Evolutionary conservation across 2,797 vertebrate genomes (phyloP), one percentile per base, ranked within the genome.

Genomic region (Periophthalmus magnuspinnatus): DNA sequence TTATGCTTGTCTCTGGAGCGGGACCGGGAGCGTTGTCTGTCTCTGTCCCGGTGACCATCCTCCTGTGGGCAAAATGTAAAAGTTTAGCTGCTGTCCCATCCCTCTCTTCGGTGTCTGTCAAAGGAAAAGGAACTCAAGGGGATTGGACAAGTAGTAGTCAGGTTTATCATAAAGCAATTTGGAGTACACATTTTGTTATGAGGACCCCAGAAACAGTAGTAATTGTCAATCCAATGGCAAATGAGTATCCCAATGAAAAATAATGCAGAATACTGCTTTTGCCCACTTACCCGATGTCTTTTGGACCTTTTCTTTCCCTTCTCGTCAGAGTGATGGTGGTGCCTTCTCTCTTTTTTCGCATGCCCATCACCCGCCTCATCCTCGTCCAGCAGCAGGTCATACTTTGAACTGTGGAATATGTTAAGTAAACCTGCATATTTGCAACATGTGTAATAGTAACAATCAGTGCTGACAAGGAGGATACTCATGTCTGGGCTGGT

Each of bases 401-500:
- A 99, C 76, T 93, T 96, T 34, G 94, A 88, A 75, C 96, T 98
- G 87, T 66, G 9, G 13, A 83, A 94, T 90, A 86, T 80, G 38
- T 64, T 28, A 64, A 64, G 62, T 9, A 47, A 47, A 5, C 5
- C 10, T 21, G n/a, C 0, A 19, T 13, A 5, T 62, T 21, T 45
- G 19, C 3, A 6, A 16, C 24, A 61, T 65, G 5, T 65, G 47
- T 70, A 71, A 22, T 36, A 58, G 70, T 41, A 73, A 19, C 3
- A 67, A 41, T 22, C 34, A 24, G 28, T 33, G 33, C n/a, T 32
- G 47, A 52, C 0, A 94, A 96, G 94, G 96, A 98, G 94, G 96
- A 98, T 99, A 99, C 96, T 98, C 96, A 76, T 95, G 96, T 79
- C 95, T 96, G 60, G 94, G 94, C 79, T 95, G 96, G 65, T 98